Conservation (phyloP, 2,797 vertebrate genomes). For the Toxotes lorentzi region DNA sequence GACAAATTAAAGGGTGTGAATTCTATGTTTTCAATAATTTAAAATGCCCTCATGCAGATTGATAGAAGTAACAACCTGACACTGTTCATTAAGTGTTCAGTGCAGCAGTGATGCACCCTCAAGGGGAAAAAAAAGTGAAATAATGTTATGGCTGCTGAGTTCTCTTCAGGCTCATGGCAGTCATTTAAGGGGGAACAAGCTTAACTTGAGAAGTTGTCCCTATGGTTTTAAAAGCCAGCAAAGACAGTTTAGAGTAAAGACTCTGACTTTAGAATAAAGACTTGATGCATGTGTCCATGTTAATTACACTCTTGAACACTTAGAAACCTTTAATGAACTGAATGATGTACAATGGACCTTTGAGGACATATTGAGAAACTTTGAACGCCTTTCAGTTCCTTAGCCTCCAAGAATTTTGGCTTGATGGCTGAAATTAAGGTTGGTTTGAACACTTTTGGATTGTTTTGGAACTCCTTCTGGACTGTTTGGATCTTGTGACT, state of each 20-base stretch:
- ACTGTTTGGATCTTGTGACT: no score
- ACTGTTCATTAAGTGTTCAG: no score
- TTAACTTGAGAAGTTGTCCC: not conserved
- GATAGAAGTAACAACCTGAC: not conserved
- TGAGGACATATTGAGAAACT: not conserved
- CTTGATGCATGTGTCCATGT: not conserved
- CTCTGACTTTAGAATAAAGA: not conserved
- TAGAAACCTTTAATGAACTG: not conserved
- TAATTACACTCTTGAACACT: not conserved
- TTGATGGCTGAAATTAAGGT: conserved; percentile 1
- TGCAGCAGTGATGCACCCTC: not conserved
- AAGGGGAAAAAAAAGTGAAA: not conserved
- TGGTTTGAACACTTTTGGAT: no score
- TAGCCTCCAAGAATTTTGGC: not conserved
- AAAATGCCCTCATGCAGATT: not conserved
- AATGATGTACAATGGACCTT: not conserved
- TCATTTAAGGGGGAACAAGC: not conserved
- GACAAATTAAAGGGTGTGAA: not conserved
- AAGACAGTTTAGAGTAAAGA: not conserved
- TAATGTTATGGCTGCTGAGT: conserved; percentile 7
- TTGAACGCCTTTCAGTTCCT: not conserved
- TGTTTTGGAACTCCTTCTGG: no score
- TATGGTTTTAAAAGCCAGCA: not conserved
- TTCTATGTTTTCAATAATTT: not conserved
- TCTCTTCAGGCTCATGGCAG: not conserved